Percentiles rank a stretch among this genome's conserved stretches.
Evolutionary conservation across 2,888 invertebrate species (phyloP).

Genomic region (Sesia apiformis): DNA sequence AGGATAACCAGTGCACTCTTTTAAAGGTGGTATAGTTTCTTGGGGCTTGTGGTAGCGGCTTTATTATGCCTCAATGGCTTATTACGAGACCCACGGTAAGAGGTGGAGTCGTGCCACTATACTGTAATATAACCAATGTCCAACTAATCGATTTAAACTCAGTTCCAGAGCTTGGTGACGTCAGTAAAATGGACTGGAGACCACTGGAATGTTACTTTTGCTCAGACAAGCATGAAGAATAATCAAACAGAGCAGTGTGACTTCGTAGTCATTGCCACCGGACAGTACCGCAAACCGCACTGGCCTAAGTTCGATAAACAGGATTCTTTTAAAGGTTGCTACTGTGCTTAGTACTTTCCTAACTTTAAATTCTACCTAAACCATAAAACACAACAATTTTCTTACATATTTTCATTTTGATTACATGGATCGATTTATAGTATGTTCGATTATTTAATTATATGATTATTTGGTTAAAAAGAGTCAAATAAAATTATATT

Average conservation of each 20-base stretch:
- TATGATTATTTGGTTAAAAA: neutral
- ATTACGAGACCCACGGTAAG: no score
- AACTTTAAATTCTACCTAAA: no score
- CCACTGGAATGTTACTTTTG: constrained; percentile 67
- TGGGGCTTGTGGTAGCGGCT: no score
- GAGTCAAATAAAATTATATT: neutral
- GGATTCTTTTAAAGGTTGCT: constrained; percentile 44
- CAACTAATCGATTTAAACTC: constrained; percentile 6
- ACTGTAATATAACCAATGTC: no score
- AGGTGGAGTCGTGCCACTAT: no score
- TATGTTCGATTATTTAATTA: no score
- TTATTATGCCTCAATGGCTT: no score
- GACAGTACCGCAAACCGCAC: constrained; percentile 59
- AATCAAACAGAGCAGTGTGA: constrained; percentile 69
- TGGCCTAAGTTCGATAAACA: constrained; percentile 42
- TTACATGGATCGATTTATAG: no score
- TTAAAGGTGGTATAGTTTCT: no score
- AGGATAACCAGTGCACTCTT: no score
- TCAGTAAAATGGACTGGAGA: constrained; percentile 42
- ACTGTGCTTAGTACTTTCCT: neutral
- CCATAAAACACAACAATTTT: no score
- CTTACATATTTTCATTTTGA: no score
- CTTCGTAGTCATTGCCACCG: constrained; percentile 80
- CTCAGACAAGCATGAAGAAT: constrained; percentile 48
- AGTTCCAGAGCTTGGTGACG: constrained; percentile 67